Conservation (phyloP, 2,113 vertebrate species). For the Carassius carassius region DNA sequence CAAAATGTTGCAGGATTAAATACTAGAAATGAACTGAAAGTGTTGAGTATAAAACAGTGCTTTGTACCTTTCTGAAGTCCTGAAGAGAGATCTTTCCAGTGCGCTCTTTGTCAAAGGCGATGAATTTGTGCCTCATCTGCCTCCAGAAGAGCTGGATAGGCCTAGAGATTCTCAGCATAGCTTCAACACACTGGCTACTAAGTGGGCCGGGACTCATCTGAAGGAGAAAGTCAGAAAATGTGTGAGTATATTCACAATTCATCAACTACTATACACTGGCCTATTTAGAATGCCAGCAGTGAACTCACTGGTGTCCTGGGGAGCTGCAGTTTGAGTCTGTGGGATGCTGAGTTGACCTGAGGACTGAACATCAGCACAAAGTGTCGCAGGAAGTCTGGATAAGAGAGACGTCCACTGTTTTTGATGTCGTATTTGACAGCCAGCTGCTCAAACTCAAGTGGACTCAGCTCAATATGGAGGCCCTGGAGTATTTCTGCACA, state of each 20-base stretch:
- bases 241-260: not conserved
- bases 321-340: slow-evolving; percentile 68
- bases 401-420: slow-evolving; percentile 68
- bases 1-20: not conserved
- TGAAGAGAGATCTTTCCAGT: slow-evolving; percentile 64
- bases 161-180: slow-evolving; percentile 72
- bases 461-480: slow-evolving; percentile 66
- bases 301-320: slow-evolving; percentile 63
- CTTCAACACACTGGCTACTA: slow-evolving; percentile 54
- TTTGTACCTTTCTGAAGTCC: slow-evolving; percentile 73
- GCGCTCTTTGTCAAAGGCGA: slow-evolving; percentile 55
- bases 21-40: not conserved
- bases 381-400: slow-evolving; percentile 29
- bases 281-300: not conserved
- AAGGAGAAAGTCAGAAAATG: not conserved
- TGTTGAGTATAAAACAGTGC: not conserved
- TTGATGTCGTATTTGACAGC: slow-evolving; percentile 59
- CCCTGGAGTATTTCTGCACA: slow-evolving; percentile 69
- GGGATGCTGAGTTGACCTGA: slow-evolving; percentile 53
- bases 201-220: slow-evolving; percentile 65
- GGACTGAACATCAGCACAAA: slow-evolving; percentile 67
- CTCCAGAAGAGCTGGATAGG: slow-evolving; percentile 72
- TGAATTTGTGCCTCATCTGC: slow-evolving; percentile 67
- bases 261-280: not conserved
- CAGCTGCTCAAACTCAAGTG: slow-evolving; percentile 71